phyloP scores from a whole-genome alignment of 2,888 invertebrate genomes.

The Myopa testacea region DNA sequence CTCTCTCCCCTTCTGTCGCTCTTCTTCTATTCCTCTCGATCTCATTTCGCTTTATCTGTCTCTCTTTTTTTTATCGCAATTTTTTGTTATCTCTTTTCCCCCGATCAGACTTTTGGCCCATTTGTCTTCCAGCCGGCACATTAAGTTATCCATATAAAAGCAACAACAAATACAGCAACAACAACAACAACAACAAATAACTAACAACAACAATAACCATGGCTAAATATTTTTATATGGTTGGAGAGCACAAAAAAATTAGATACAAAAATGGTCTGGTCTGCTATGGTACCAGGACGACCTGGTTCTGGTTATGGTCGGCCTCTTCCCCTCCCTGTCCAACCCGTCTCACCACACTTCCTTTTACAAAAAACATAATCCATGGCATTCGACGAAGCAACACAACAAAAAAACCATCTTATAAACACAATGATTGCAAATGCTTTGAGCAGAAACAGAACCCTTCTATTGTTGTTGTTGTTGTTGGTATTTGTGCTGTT shows the following conservation, averaged over 20 bases:
- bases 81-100: not conserved
- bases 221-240: not conserved
- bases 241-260: not conserved
- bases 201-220: not conserved
- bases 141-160: slow-evolving; percentile 1
- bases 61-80: not conserved
- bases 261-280: no score
- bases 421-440: not conserved
- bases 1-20: no score
- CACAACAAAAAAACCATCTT: not conserved
- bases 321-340: not conserved
- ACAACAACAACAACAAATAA: slow-evolving; percentile 9
- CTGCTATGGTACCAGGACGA: not conserved
- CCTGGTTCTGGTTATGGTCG: not conserved
- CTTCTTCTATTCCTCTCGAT: no score
- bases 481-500: not conserved
- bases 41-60: no score
- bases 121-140: slow-evolving; percentile 26
- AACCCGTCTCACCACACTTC: no score
- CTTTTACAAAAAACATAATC: not conserved
- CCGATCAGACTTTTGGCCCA: not conserved
- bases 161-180: slow-evolving; percentile 5
- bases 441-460: not conserved
- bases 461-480: not conserved
- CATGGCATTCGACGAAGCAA: not conserved